Percentiles rank a stretch among this genome's conserved stretches.
These are phyloP conservation scores for Rhimphoctona megacephalus DNA, from an alignment of 2,888 invertebrate genomes.

Conservation along the genomic window DNA sequence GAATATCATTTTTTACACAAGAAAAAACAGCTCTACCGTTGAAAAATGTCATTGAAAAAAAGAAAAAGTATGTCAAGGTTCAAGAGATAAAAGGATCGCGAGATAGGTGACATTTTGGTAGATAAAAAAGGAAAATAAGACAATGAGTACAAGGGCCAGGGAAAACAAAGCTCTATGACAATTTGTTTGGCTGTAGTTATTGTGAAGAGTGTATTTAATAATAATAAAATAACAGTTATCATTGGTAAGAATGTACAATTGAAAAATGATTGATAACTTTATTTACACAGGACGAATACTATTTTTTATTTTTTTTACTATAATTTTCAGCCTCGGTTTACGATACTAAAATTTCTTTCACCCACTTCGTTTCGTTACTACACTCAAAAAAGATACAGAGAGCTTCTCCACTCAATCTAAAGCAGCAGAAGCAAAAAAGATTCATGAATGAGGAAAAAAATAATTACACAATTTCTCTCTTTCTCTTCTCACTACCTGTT, in stretches of 20 bases:
- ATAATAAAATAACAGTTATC: neutral
- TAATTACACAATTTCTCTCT: slow-evolving; percentile 62
- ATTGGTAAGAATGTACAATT: neutral
- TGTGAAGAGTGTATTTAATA: neutral
- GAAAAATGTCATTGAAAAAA: slow-evolving; percentile 47
- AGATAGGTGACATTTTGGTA: slow-evolving; percentile 12
- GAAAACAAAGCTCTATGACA: neutral
- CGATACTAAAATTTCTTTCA: slow-evolving; percentile 16
- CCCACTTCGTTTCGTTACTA: slow-evolving; percentile 28
- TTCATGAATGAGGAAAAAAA: slow-evolving; percentile 53
- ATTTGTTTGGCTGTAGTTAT: neutral
- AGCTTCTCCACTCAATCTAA: slow-evolving; percentile 17
- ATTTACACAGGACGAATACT: neutral
- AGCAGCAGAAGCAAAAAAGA: neutral
- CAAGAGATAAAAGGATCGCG: slow-evolving; percentile 25
- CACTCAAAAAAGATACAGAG: neutral
- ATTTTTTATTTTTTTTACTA: neutral
- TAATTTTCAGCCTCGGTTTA: neutral
- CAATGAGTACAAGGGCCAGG: slow-evolving; percentile 1
- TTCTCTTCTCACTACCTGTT: slow-evolving; percentile 27
- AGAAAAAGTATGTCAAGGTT: slow-evolving; percentile 45
- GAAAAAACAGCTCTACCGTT: slow-evolving; percentile 32
- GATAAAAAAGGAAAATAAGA: slow-evolving; percentile 20
- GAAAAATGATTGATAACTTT: neutral
- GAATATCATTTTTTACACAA: slow-evolving; percentile 36